Evolutionary conservation across 2,888 invertebrate genomes (phyloP), one percentile per base, ranked within the genome.

Genomic region (Pollenia griseotomentosa): DNA sequence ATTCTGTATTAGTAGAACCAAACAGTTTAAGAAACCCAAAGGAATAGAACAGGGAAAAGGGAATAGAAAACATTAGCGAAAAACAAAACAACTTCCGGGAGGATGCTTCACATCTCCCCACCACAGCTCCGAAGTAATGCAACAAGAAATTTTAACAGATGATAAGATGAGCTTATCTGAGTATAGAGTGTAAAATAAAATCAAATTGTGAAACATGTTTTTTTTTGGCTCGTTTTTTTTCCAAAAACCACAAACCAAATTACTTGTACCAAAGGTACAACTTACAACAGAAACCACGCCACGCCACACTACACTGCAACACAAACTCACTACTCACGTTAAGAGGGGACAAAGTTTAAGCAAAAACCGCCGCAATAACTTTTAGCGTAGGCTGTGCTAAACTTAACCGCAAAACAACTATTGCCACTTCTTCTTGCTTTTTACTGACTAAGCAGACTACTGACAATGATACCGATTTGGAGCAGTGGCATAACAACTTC

Each of bases 321-420:
- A 23, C 23, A 23, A 4, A 48, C 51, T 12, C 23, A 61, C 23
- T 12, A 40, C 10, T 71, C 63, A 44, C 44, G 8, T n/a, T 11
- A 71, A 75, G 65, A 53, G 83, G 75, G 42, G 46, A 71, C 75
- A 83, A 75, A 61, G 73, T 74, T 82, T 71, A 77, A 16, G 65
- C 48, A 83, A 73, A 73, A 53, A 66, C 71, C 65, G 53, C 61
- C 71, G 80, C 74, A 70, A 79, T 73, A 80, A 73, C 46, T 68
- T 33, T 33, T 80, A 81, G 80, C 77, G 86, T 87, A 87, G 86
- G 86, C 83, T 77, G 86, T 83, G 83, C 80, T 81, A 65, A 42
- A 81, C 80, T 83, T 75, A 83, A 87, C 86, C 83, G 48, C 86
- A 83, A 73, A 78, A 66, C 57, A 82, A 75, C 82, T 66, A 66